Percentiles rank a stretch among this genome's conserved stretches.
phyloP scores from a whole-genome alignment of 2,888 invertebrate species.

The Nomada flava region DNA sequence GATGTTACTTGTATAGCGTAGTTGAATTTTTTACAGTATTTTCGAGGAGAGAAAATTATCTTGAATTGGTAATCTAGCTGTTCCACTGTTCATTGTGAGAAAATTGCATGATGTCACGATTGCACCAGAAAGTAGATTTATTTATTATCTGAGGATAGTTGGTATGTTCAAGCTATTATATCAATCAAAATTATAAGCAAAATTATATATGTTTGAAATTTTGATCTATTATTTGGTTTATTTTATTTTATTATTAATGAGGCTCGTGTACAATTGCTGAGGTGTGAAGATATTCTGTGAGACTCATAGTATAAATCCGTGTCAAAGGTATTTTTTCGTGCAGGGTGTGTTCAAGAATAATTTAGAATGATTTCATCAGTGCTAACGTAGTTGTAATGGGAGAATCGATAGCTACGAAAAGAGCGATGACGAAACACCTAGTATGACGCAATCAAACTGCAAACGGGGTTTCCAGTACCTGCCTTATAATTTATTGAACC shows the following conservation, averaged over 20 bases:
- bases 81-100: too few species aligned
- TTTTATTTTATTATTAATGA: background rate
- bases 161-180: too few species aligned
- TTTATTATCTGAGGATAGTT: too few species aligned
- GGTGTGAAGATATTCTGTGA: background rate
- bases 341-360: background rate
- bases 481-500: background rate
- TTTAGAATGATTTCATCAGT: conserved; percentile 20
- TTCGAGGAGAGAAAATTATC: background rate
- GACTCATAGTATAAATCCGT: background rate
- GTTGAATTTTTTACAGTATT: background rate
- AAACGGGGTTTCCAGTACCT: background rate
- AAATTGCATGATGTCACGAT: too few species aligned
- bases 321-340: background rate
- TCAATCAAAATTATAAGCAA: too few species aligned
- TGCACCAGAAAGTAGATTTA: too few species aligned
- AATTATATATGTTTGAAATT: too few species aligned
- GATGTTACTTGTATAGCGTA: background rate
- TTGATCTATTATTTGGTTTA: background rate
- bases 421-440: conserved; percentile 26
- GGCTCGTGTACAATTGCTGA: too few species aligned
- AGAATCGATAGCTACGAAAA: conserved; percentile 32
- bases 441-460: conserved; percentile 26
- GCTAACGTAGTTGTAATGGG: background rate
- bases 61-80: too few species aligned